Percentiles rank a stretch among this genome's conserved stretches.
Conservation (phyloP, 1,140 invertebrate species). For the Globodera ellingtonae region DNA sequence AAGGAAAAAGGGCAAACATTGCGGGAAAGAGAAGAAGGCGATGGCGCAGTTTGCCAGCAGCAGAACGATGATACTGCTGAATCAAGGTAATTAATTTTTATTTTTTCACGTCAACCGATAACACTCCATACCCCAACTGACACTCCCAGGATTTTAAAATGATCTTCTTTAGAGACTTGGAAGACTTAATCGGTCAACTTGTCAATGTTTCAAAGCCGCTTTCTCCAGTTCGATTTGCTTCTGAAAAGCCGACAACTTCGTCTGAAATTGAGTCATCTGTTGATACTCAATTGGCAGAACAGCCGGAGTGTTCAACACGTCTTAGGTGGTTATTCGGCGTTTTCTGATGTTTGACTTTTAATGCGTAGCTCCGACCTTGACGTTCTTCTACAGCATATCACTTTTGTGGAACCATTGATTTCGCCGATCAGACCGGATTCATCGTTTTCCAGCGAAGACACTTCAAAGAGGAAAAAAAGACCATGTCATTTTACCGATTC, state of each 20-base stretch:
- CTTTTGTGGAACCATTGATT: background rate
- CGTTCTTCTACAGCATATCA: background rate
- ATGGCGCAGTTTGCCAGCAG: background rate
- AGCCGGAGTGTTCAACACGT: background rate
- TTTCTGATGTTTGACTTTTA: background rate
- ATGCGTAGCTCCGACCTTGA: background rate
- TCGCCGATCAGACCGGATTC: background rate
- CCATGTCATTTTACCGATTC: background rate
- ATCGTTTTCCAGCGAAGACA: background rate
- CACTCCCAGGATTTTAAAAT: too few species aligned
- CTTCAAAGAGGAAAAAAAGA: background rate
- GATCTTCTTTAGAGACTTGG: background rate
- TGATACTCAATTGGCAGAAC: background rate
- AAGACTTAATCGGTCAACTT: conserved; percentile 21
- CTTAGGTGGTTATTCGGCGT: background rate
- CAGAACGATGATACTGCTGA: background rate
- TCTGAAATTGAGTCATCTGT: background rate
- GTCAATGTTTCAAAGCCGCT: conserved; percentile 30
- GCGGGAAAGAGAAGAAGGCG: background rate
- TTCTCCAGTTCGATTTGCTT: conserved; percentile 10
- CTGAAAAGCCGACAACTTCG: background rate
- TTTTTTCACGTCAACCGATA: too few species aligned
- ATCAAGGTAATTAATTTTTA: background rate
- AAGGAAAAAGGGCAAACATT: background rate
- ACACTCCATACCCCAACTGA: too few species aligned